Evolutionary conservation across 2,888 invertebrate genomes (phyloP), one percentile per base, ranked within the genome.

Genomic region (Therioaphis trifolii): DNA sequence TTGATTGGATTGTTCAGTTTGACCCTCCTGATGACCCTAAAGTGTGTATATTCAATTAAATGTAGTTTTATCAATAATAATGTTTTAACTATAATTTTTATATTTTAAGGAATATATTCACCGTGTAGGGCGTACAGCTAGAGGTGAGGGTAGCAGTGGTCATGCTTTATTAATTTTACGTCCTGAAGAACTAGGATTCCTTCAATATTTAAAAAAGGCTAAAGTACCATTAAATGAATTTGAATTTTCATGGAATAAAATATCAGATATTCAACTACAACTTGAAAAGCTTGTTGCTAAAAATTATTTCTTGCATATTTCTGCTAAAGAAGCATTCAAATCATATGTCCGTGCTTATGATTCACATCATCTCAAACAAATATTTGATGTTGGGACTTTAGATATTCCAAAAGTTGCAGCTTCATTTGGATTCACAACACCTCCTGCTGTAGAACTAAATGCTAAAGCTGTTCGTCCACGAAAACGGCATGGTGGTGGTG

Each of bases 21-120:
- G 99, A 99, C 91, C 99, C 99, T 0, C 99, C 99, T 86, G 99
- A 99, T 92, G 99, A 99, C 91, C 98, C 99, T 7, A 96, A 96
- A 91, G 95, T 94, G 89, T 88, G 84, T 85, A 40, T 12, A 52
- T 66, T 71, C 27, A 35, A 35, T 35, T 35, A 5, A 35, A 5
- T 35, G 35, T 35, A 35, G 7, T 35, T 35, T 35, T 35, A 35
- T 35, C 3, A 35, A 35, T 15, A 21, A 72, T 7, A 4, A 84
- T 40, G 27, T 11, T 14, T 63, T 14, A n/a, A 80, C 29, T 66
- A 15, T n/a, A 43, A 15, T 77, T 71, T 85, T 61, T 71, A 11
- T 58, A 15, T 63, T 80, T 75, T 21, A 87, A 96, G 93, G 99
- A 99, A 91, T 99, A 99, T 88, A 99, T 99, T 87, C 99, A 99